Evolutionary conservation across 2,113 vertebrate genomes (phyloP).

Genomic region (Physeter macrocephalus): DNA sequence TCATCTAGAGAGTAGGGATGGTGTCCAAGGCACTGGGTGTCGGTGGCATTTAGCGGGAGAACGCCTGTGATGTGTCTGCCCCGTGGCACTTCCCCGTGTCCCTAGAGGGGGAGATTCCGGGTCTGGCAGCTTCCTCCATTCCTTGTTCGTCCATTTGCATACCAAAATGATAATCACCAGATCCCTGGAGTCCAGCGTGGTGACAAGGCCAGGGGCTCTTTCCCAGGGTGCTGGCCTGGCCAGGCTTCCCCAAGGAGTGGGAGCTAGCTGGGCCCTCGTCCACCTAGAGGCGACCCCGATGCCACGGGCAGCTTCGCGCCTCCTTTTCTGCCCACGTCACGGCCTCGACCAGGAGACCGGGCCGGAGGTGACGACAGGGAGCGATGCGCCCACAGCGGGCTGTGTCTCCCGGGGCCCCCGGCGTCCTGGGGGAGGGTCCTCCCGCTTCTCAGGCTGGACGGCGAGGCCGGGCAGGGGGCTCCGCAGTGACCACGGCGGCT

Average conservation of each 20-base stretch:
- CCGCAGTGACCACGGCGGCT: neutral
- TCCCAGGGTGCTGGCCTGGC: fast-evolving
- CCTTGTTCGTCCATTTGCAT: fast-evolving
- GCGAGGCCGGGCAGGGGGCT: fast-evolving
- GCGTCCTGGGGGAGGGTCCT: neutral
- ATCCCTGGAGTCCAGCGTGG: fast-evolving
- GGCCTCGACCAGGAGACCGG: fast-evolving
- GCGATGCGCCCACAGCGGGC: fast-evolving
- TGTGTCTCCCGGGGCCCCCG: neutral
- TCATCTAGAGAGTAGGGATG: neutral
- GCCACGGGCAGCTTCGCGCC: neutral
- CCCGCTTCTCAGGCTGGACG: neutral
- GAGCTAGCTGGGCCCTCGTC: neutral
- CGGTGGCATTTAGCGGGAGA: fast-evolving
- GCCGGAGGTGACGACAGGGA: too few species aligned
- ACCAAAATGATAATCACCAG: fast-evolving
- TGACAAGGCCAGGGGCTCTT: neutral
- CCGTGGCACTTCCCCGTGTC: fast-evolving
- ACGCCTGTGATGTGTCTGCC: fast-evolving
- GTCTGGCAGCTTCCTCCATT: fast-evolving
- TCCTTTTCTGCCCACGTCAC: neutral
- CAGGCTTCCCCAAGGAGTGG: neutral
- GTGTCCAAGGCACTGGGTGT: fast-evolving
- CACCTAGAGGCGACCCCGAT: too few species aligned
- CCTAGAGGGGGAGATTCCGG: neutral